A percentile compares a stretch with the other conserved stretches of the same genome.
phyloP scores from a whole-genome alignment of 2,888 invertebrate genomes.

The Ptilodon capucinus region DNA sequence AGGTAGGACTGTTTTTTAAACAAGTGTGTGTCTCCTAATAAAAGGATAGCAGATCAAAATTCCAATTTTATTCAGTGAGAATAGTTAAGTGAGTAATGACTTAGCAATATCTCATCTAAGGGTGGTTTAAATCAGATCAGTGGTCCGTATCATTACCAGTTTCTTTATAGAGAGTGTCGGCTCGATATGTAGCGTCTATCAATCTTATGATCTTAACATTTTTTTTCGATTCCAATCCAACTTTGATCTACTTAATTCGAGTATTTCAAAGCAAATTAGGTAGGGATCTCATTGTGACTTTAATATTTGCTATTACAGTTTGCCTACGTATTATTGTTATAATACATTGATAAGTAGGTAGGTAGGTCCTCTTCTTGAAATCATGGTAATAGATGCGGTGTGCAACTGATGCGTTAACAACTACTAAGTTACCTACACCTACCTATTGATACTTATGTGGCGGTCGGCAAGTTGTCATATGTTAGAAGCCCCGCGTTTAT shows the following conservation, averaged over 20 bases:
- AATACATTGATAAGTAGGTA: not conserved
- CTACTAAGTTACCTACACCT: too few relatives aligned
- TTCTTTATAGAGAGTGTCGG: conserved; percentile 44
- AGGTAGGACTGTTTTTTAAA: not conserved
- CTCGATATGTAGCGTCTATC: conserved; percentile 46
- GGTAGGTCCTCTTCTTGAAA: not conserved
- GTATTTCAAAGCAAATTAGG: not conserved
- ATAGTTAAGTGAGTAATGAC: conserved; percentile 36
- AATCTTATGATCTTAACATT: conserved; percentile 39
- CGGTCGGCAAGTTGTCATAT: too few relatives aligned
- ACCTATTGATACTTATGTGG: too few relatives aligned
- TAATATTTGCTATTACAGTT: not conserved
- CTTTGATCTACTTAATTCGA: conserved; percentile 22
- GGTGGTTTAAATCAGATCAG: conserved; percentile 53
- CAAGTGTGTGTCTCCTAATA: not conserved
- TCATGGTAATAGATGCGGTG: too few relatives aligned
- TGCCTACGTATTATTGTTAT: not conserved
- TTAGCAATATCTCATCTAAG: conserved; percentile 37
- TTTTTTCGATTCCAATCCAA: conserved; percentile 32
- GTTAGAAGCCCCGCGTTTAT: too few relatives aligned
- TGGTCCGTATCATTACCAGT: conserved; percentile 60
- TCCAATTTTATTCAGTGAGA: not conserved
- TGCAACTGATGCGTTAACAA: too few relatives aligned
- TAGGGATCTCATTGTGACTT: not conserved
- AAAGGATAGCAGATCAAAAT: not conserved